Evolutionary conservation across 2,888 invertebrate species (phyloP).

Genomic region (Hypomecis atomaria): DNA sequence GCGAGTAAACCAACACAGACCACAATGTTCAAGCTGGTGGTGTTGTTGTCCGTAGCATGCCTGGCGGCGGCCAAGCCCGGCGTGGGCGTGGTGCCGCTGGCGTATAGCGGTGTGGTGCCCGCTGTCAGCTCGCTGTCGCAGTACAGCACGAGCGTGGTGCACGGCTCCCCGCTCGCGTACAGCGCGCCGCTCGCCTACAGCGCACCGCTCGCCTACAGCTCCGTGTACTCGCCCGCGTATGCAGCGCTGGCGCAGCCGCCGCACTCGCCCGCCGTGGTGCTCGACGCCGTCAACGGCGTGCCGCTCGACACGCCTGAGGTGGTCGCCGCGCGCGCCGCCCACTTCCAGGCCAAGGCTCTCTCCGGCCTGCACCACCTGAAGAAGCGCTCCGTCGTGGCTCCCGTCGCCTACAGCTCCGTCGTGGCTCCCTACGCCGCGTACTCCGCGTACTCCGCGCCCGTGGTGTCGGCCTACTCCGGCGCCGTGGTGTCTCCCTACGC

Average conservation of each 20-base stretch:
- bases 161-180: constrained; percentile 52
- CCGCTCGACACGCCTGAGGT: constrained; percentile 81
- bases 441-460: constrained; percentile 36
- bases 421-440: constrained; percentile 45
- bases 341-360: constrained; percentile 76
- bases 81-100: constrained; percentile 55
- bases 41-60: constrained; percentile 85
- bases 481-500: constrained; percentile 32
- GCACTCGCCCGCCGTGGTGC: constrained; percentile 74
- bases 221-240: constrained; percentile 19
- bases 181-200: background rate
- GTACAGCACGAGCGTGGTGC: constrained; percentile 65
- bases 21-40: constrained; percentile 84
- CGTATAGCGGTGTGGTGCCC: constrained; percentile 65
- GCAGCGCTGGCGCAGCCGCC: constrained; percentile 63
- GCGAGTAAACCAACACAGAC: constrained; percentile 70
- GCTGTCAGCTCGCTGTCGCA: constrained; percentile 57
- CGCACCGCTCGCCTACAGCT: background rate
- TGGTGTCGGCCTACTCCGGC: constrained; percentile 32
- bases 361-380: constrained; percentile 70
- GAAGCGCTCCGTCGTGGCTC: constrained; percentile 64
- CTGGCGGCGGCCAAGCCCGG: constrained; percentile 83
- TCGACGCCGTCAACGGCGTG: constrained; percentile 75
- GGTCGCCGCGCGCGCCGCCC: constrained; percentile 76
- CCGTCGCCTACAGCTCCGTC: constrained; percentile 52